Conservation (phyloP, 53 echinoderm and acorn worm species). For the Apostichopus leukothele region DNA sequence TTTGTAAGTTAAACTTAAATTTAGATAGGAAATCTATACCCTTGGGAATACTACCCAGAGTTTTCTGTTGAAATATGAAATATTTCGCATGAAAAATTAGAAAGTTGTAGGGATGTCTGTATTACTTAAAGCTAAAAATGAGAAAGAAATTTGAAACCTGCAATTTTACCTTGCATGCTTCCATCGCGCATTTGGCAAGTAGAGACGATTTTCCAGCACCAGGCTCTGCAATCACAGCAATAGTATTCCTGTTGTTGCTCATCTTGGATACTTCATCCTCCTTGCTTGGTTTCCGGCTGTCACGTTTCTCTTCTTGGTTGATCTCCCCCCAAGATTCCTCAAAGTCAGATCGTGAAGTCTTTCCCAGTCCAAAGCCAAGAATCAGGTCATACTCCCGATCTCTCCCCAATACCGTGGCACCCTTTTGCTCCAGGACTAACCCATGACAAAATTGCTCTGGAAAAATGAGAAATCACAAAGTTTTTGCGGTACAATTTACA, state of each 20-base stretch:
- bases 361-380: conserved; percentile 60
- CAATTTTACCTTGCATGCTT: conserved; percentile 72
- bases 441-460: conserved; percentile 19
- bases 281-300: not conserved
- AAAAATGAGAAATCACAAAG: not conserved
- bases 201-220: conserved; percentile 90
- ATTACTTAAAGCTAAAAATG: not conserved
- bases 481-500: no score
- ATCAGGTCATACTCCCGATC: conserved; percentile 68
- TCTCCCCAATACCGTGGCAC: conserved; percentile 80
- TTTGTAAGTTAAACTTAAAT: no score
- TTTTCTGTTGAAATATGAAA: no score
- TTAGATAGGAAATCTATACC: no score
- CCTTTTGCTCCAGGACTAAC: conserved; percentile 75
- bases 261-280: not conserved
- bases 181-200: conserved; percentile 79
- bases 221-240: conserved; percentile 81
- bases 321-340: conserved; percentile 40
- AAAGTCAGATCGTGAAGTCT: not conserved
- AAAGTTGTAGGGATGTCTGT: no score
- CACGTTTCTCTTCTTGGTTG: not conserved
- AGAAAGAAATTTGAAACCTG: not conserved
- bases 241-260: conserved; percentile 17
- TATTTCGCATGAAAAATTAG: no score
- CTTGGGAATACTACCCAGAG: no score